These are phyloP conservation scores for Urocyon cinereoargenteus DNA, from an alignment of 2,797 vertebrate species.

Conservation along the genomic window DNA sequence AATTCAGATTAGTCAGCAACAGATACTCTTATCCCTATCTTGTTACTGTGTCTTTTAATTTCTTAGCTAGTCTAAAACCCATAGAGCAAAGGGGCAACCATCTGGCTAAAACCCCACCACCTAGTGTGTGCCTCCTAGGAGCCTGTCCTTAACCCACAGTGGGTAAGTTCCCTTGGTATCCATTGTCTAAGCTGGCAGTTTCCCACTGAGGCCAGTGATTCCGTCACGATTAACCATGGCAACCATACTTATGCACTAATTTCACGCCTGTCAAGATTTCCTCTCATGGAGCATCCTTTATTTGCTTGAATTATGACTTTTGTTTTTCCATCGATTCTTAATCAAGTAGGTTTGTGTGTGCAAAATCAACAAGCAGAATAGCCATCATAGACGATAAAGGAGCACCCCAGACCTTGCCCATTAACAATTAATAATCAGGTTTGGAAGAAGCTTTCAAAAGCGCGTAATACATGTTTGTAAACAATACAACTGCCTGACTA, in stretches of 20 bases:
- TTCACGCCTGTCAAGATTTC: conserved; percentile 72
- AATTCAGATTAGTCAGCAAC: not conserved
- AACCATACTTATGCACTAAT: conserved; percentile 62
- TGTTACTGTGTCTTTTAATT: conserved; percentile 33
- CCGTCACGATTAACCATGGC: conserved; percentile 62
- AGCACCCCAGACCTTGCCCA: conserved; percentile 29
- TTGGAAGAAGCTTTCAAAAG: conserved; percentile 54
- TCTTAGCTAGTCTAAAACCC: not conserved
- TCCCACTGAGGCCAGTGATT: conserved; percentile 64
- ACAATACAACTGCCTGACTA: not conserved
- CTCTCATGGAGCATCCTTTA: conserved; percentile 52
- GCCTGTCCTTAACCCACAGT: not conserved
- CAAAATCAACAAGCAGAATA: conserved; percentile 64
- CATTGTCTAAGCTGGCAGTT: conserved; percentile 42
- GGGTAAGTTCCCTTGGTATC: not conserved
- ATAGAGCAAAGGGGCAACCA: not conserved
- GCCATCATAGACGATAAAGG: not conserved
- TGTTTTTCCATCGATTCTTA: conserved; percentile 69
- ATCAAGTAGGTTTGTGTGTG: conserved; percentile 72
- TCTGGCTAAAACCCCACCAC: not conserved
- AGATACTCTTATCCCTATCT: not conserved
- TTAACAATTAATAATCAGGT: conserved; percentile 66
- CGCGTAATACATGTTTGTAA: not conserved
- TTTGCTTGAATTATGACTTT: conserved; percentile 72
- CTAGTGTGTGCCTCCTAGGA: not conserved